These are phyloP conservation scores for Yponomeuta sedellus DNA, from an alignment of 2,888 invertebrate genomes.

Conservation along the genomic window DNA sequence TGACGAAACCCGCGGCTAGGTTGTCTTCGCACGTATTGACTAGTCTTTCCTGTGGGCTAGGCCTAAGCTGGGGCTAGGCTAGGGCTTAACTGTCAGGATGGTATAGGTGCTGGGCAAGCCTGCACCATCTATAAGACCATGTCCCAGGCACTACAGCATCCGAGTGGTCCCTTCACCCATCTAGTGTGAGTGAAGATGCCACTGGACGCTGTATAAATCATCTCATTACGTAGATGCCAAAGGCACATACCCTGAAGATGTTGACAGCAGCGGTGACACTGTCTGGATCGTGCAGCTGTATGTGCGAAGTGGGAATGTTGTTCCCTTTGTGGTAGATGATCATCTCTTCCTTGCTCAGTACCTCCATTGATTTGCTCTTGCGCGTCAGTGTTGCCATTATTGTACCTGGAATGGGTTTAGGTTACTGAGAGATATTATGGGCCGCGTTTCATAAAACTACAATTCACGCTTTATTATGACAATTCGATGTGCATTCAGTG, in stretches of 20 bases:
- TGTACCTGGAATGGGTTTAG: conserved; percentile 61
- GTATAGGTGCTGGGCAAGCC: too few species aligned
- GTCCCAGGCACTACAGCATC: too few species aligned
- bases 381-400: conserved; percentile 90
- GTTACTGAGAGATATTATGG: background rate
- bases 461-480: conserved; percentile 1
- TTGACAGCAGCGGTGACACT: conserved; percentile 92
- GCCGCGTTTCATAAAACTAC: background rate
- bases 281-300: conserved; percentile 96
- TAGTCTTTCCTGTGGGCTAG: too few species aligned
- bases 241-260: conserved; percentile 92
- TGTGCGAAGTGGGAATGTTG: conserved; percentile 93
- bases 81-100: too few species aligned
- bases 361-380: conserved; percentile 85
- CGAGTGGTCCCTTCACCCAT: too few species aligned
- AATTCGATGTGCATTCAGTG: background rate
- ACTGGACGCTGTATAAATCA: too few species aligned
- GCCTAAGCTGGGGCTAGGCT: too few species aligned
- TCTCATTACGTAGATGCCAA: too few species aligned
- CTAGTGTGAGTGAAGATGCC: too few species aligned
- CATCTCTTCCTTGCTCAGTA: conserved; percentile 94
- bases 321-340: conserved; percentile 91
- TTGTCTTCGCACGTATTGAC: too few species aligned
- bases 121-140: background rate
- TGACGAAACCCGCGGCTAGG: too few species aligned